Conservation (phyloP, 2,113 vertebrate genomes). For the Coreoperca whiteheadi region DNA sequence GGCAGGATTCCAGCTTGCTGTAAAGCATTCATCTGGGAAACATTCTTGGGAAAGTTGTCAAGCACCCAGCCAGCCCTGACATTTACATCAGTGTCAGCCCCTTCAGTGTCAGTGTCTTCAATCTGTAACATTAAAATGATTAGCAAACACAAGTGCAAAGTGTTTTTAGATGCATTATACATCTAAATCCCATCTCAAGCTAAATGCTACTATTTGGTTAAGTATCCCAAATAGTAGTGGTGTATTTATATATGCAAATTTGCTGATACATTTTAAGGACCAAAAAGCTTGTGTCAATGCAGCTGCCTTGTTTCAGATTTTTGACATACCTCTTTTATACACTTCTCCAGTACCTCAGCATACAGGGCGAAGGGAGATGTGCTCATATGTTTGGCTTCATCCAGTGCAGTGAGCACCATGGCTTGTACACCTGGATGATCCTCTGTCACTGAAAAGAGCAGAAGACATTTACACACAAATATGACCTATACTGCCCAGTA, state of each 20-base stretch:
- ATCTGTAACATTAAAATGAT: constrained; percentile 67
- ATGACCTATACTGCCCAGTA: not conserved
- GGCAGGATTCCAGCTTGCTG: constrained; percentile 83
- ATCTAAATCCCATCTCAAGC: not conserved
- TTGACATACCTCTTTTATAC: constrained; percentile 83
- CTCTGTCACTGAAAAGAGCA: constrained; percentile 79
- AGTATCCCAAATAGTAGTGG: too few relatives aligned
- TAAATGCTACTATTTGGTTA: too few relatives aligned
- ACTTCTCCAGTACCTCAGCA: constrained; percentile 81
- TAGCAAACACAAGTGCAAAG: not conserved
- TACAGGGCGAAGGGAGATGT: constrained; percentile 70
- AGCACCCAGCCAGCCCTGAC: constrained; percentile 90
- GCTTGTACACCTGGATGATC: constrained; percentile 88
- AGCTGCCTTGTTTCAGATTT: constrained; percentile 12
- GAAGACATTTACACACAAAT: constrained; percentile 9
- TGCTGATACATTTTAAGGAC: not conserved
- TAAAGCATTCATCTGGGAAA: constrained; percentile 84
- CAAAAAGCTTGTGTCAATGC: not conserved
- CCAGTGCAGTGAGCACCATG: constrained; percentile 80
- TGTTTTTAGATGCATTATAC: not conserved
- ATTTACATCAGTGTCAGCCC: constrained; percentile 73
- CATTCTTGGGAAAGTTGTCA: constrained; percentile 88
- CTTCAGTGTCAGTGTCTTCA: constrained; percentile 75
- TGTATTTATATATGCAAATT: too few relatives aligned
- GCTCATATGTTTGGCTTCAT: constrained; percentile 63